These are phyloP conservation scores for Silurus aristotelis DNA, from an alignment of 2,797 vertebrate genomes.

Conservation along the genomic window DNA sequence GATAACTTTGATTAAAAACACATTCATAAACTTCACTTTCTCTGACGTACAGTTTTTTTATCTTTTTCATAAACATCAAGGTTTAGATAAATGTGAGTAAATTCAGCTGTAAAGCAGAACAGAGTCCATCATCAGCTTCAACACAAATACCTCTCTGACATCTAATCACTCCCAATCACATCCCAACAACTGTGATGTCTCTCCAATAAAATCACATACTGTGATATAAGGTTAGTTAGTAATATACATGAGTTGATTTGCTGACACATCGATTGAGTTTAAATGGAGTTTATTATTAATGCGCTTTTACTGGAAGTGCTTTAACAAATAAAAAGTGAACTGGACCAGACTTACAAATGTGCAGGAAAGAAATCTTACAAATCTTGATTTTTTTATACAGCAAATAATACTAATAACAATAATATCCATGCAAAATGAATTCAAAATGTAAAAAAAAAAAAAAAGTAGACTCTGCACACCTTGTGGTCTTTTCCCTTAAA, in stretches of 20 bases:
- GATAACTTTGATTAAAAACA: background rate
- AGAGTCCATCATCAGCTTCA: background rate
- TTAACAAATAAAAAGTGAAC: slow-evolving; percentile 57
- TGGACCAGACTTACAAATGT: slow-evolving; percentile 49
- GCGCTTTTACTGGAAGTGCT: slow-evolving; percentile 66
- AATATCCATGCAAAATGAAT: slow-evolving; percentile 62
- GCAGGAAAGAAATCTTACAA: background rate
- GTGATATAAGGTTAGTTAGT: no score
- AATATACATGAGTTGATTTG: background rate
- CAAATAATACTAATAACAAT: slow-evolving; percentile 25
- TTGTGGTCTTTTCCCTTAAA: slow-evolving; percentile 77
- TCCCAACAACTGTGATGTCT: background rate
- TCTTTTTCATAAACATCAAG: background rate
- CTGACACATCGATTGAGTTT: background rate
- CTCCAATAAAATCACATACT: background rate
- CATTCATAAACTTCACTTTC: background rate
- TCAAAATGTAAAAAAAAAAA: slow-evolving; percentile 54
- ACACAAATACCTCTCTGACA: background rate
- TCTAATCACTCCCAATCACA: background rate
- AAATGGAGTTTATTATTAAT: slow-evolving; percentile 51
- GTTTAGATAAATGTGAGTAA: background rate
- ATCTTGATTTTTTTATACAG: slow-evolving; percentile 35
- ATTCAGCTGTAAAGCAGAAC: background rate
- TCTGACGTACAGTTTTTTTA: background rate
- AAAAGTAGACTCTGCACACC: slow-evolving; percentile 76